Evolutionary conservation across 1,140 invertebrate species (phyloP), one percentile per base, ranked within the genome.

Genomic region (Atta colombica): DNA sequence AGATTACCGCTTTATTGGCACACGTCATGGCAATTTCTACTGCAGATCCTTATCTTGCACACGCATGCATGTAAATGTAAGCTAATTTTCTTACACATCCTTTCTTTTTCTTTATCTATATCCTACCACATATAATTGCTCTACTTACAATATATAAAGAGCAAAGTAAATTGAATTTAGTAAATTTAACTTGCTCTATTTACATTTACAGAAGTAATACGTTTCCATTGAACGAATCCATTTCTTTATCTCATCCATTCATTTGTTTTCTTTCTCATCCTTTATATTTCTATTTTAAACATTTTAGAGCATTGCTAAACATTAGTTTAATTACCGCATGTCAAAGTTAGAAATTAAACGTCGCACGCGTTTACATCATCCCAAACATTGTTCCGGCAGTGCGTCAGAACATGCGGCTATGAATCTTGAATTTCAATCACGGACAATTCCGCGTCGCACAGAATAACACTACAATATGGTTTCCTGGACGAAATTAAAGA

Each of bases 351-450:
- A 53, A 21, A 72, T 72, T 49, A 58, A 81, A 81, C 31, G 45
- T 55, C 66, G 18, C 39, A 25, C n/a, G 21, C 31, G 16, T 66
- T 78, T 78, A 78, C 18, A 78, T 72, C 16, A 81, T 55, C 31
- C 16, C 35, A 55, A 69, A 80, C 49, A 18, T 81, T 65, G 71
- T 63, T 71, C 60, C 66, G 28, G 45, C 61, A 35, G 51, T 55
- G 49, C 71, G 53, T 45, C 66, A 55, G 66, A 31, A 69, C 31
- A 28, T 8, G 31, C 49, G 16, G 78, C 45, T 68, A 78, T 89
- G 80, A 88, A 88, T 88, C 66, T 88, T 89, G 87, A 77, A 88
- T 88, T 89, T 77, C 88, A 88, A 88, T 88, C 87, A 85, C 60
- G 66, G 18, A 74, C 74, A 25, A 68, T 87, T 58, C 63, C 53